Evolutionary conservation across 1,140 invertebrate species (phyloP).

Genomic region (Eciton burchellii): DNA sequence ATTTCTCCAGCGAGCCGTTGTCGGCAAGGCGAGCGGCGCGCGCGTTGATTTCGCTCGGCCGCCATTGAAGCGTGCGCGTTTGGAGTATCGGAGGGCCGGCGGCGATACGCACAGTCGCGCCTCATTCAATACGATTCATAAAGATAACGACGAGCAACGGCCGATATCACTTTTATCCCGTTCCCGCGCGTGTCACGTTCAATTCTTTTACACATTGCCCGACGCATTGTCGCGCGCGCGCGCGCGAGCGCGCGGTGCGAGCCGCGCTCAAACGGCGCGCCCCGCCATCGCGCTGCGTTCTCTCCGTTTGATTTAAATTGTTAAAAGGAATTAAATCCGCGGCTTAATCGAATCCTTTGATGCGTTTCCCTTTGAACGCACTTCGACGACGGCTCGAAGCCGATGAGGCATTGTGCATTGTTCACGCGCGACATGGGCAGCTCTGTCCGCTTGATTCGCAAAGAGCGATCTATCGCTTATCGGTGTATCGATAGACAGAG

Average conservation of each 20-base stretch:
- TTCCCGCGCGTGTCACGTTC: neutral
- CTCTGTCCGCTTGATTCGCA: slow-evolving; percentile 5
- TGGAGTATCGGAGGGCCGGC: slow-evolving; percentile 42
- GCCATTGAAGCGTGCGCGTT: slow-evolving; percentile 38
- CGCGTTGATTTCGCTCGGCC: slow-evolving; percentile 60
- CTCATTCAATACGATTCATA: slow-evolving; percentile 53
- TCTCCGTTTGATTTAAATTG: slow-evolving; percentile 21
- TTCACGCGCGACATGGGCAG: neutral
- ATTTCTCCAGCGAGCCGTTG: slow-evolving; percentile 48
- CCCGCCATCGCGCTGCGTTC: neutral
- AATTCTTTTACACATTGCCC: slow-evolving; percentile 31
- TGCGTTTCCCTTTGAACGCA: slow-evolving; percentile 1
- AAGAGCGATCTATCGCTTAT: slow-evolving; percentile 10
- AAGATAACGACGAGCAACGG: slow-evolving; percentile 48
- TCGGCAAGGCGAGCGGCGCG: slow-evolving; percentile 31
- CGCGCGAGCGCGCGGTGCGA: neutral
- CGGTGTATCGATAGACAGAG: neutral
- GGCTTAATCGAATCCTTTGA: slow-evolving; percentile 44
- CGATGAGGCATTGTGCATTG: neutral
- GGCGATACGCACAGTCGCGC: slow-evolving; percentile 14
- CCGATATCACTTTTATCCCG: slow-evolving; percentile 48
- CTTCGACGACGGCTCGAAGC: neutral
- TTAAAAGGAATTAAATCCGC: slow-evolving; percentile 17
- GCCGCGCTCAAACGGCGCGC: slow-evolving; percentile 26
- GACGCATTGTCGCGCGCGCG: neutral